A percentile compares a stretch with the other conserved stretches of the same genome.
phyloP scores from a whole-genome alignment of 1,140 invertebrate genomes.

The Trachymyrmex septentrionalis region DNA sequence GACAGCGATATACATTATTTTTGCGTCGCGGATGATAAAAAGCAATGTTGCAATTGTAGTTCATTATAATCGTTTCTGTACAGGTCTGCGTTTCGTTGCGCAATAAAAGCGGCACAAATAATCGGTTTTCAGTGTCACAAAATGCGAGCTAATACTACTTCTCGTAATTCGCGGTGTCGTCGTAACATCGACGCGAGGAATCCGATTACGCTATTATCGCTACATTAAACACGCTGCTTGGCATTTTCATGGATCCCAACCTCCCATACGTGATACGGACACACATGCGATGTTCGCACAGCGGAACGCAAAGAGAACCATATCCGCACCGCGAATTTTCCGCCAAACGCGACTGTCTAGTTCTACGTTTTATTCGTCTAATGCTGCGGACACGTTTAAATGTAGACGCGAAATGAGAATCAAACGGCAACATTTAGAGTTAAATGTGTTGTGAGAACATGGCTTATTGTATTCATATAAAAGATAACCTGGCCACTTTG shows the following conservation, averaged over 20 bases:
- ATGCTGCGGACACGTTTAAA: constrained; percentile 16
- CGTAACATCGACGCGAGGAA: constrained; percentile 49
- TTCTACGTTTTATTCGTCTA: constrained; percentile 46
- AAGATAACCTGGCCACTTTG: constrained; percentile 19
- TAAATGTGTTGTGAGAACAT: constrained; percentile 25
- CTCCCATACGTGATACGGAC: not conserved
- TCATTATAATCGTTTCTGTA: constrained; percentile 7
- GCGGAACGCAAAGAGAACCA: constrained; percentile 33
- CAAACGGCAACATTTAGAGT: constrained; percentile 36
- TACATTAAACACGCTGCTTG: constrained; percentile 59
- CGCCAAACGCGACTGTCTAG: constrained; percentile 35
- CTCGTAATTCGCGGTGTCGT: constrained; percentile 37
- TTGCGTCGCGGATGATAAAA: constrained; percentile 19
- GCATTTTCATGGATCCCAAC: constrained; percentile 38
- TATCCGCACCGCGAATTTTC: constrained; percentile 30
- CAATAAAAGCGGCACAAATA: constrained; percentile 42
- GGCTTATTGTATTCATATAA: constrained; percentile 54
- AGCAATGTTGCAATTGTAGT: constrained; percentile 16
- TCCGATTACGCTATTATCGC: constrained; percentile 58
- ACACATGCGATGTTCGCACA: not conserved
- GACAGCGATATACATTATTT: not conserved
- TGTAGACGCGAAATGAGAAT: constrained; percentile 54
- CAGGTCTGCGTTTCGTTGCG: not conserved
- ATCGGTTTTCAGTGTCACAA: constrained; percentile 51
- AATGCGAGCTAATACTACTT: constrained; percentile 40